Base-by-base conservation (phyloP, 2,888 invertebrate genomes). In the Darwinula stevensoni region DNA sequence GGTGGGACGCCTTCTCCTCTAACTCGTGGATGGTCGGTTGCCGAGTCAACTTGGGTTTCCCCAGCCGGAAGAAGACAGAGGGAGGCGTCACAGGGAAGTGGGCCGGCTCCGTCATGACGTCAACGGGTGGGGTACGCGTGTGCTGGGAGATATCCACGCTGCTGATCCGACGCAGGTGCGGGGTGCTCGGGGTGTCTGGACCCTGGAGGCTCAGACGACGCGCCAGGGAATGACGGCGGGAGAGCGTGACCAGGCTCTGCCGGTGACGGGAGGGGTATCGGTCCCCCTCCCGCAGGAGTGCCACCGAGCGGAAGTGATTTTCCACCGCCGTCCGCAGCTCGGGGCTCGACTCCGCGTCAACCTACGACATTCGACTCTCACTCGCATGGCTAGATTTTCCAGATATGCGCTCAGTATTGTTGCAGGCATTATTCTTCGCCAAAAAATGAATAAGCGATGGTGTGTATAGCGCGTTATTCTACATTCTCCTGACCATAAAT, bases 231-330 rank as follows among this genome's bases (percentile, higher is more conserved):
- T 18, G 22, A 9, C 22, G 6, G 22, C 75, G 58, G 31, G 74
- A 75, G 3, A 78, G 57, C 1, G 75, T 73, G 36, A 80, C 72
- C 29, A 80, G 58, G 17, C 75, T 75, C 54, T 80, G 80, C 33
- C 78, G 56, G 48, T 80, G 78, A 42, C 73, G 71, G 33, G 75
- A 71, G n/a, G n/a, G n/a, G n/a, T n/a, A n/a, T 18, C 45, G 38
- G n/a, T 65, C 59, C 49, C 65, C 65, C 30, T 74, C 75, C 33
- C 63, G 60, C 27, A 72, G 59, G 43, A 76, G 67, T 50, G 71
- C 65, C 42, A 82, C 76, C 2, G 82, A 73, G 35, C 72, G 65
- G 52, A 84, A 82, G 49, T 82, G 80, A 52, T 82, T 82, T 54
- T 78, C 75, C 14, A 84, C 59, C 1, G 75, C 71, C 42, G 75